These are phyloP conservation scores for Zosterops lateralis DNA, from an alignment of 2,113 vertebrate genomes.

Conservation along the genomic window DNA sequence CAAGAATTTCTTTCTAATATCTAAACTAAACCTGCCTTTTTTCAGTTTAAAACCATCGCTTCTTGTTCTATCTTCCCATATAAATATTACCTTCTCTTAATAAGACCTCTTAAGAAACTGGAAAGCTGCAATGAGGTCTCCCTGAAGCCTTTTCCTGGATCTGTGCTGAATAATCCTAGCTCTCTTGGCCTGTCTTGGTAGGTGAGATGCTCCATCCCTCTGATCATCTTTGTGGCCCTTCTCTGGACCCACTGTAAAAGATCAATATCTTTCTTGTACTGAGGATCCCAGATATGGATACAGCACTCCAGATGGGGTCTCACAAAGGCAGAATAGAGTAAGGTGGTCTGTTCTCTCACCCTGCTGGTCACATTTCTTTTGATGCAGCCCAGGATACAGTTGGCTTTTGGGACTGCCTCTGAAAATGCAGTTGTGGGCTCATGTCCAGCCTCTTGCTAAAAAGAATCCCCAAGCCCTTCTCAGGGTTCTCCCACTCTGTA, in stretches of 20 bases:
- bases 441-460: not conserved
- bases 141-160: not conserved
- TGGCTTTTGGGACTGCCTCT: not conserved
- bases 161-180: not conserved
- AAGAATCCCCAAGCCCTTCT: not conserved
- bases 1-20: not conserved
- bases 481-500: not conserved
- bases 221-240: not conserved
- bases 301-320: not conserved
- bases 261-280: not conserved
- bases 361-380: not conserved
- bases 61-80: not conserved
- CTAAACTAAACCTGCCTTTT: not conserved
- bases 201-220: not conserved
- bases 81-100: not conserved
- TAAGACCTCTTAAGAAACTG: not conserved
- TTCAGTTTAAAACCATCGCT: not conserved
- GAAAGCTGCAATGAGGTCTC: not conserved
- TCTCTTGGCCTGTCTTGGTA: not conserved
- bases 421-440: not conserved
- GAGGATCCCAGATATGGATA: not conserved
- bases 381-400: not conserved
- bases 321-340: not conserved
- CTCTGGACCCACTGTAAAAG: not conserved
- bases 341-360: not conserved